phyloP scores from a whole-genome alignment of 2,888 invertebrate species.

The Drosophila demipolita region DNA sequence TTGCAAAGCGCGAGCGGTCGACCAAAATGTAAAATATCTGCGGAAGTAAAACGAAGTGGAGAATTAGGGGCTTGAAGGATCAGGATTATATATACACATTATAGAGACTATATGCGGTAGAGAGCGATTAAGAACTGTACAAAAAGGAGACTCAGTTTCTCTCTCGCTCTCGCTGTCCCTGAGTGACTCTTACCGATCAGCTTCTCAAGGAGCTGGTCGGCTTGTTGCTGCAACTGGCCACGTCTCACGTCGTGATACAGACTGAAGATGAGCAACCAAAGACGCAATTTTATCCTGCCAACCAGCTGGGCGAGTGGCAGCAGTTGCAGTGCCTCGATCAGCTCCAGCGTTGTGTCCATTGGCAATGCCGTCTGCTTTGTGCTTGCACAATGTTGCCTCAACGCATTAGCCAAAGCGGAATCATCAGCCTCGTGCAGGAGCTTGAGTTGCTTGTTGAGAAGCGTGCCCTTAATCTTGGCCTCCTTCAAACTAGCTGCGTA shows the following conservation, averaged over 20 bases:
- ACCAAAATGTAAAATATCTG: slow-evolving; percentile 83
- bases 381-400: slow-evolving; percentile 42
- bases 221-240: slow-evolving; percentile 42
- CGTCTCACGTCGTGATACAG: slow-evolving; percentile 74
- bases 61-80: not conserved
- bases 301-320: slow-evolving; percentile 77
- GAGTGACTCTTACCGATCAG: slow-evolving; percentile 46
- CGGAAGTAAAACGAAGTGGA: not conserved
- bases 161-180: not conserved
- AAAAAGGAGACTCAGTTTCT: not conserved
- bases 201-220: slow-evolving; percentile 52
- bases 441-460: slow-evolving; percentile 41
- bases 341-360: slow-evolving; percentile 35
- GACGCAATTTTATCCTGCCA: slow-evolving; percentile 63
- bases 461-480: slow-evolving; percentile 29
- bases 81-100: not conserved
- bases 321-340: slow-evolving; percentile 62
- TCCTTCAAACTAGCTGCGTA: slow-evolving; percentile 43
- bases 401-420: not conserved
- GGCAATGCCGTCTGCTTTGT: slow-evolving; percentile 40
- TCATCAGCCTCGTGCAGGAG: not conserved
- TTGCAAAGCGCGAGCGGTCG: slow-evolving; percentile 75
- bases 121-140: not conserved
- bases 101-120: not conserved
- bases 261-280: slow-evolving; percentile 77